A percentile compares a stretch with the other conserved stretches of the same genome.
Evolutionary conservation across 1,140 invertebrate genomes (phyloP).

Genomic region (Pseudoatta argentina): DNA sequence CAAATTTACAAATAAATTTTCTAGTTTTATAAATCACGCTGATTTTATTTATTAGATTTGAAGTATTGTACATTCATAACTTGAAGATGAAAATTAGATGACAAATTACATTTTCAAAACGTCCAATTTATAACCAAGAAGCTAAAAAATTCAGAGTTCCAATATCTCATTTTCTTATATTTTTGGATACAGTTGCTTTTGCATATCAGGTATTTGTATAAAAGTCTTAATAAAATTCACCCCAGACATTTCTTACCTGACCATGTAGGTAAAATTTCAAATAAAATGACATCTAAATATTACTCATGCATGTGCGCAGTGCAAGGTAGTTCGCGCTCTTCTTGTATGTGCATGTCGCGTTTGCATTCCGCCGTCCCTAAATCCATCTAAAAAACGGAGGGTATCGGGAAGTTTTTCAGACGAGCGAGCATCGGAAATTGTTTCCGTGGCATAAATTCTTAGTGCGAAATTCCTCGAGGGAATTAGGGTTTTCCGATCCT

Average conservation of each 20-base stretch:
- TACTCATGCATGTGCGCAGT: not conserved
- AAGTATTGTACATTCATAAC: too few species aligned
- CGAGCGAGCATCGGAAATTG: constrained; percentile 58
- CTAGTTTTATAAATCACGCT: too few species aligned
- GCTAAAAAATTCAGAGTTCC: too few species aligned
- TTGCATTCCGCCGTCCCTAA: constrained; percentile 1
- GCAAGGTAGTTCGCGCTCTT: not conserved
- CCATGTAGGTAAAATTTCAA: not conserved
- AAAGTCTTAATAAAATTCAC: not conserved
- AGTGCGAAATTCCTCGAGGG: constrained; percentile 52
- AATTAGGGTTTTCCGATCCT: constrained; percentile 60
- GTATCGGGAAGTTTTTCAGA: constrained; percentile 45
- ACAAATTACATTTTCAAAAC: too few species aligned
- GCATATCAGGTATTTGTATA: too few species aligned
- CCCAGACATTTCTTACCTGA: not conserved
- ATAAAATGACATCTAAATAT: constrained; percentile 4
- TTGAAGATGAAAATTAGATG: too few species aligned
- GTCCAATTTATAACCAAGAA: too few species aligned
- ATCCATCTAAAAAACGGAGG: constrained; percentile 11
- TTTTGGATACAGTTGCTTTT: too few species aligned
- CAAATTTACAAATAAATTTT: too few species aligned
- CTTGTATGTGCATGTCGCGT: constrained; percentile 3
- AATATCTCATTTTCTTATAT: too few species aligned
- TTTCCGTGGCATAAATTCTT: constrained; percentile 60
- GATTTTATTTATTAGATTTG: too few species aligned